Conservation (phyloP, 64 coral and sea anemone genomes). For the Dendronephthya gigantea region DNA sequence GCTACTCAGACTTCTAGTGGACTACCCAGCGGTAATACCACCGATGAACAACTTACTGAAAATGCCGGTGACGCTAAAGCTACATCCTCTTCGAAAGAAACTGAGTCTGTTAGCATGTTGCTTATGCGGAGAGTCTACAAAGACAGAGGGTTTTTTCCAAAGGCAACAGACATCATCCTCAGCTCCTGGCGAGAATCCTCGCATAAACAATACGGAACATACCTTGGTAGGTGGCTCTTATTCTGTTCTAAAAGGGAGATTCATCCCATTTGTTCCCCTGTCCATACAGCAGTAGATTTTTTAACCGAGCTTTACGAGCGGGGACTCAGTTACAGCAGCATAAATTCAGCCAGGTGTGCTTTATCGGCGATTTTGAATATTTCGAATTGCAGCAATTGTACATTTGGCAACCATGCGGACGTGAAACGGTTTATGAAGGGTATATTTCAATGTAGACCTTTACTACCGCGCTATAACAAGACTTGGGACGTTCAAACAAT, state of each 20-base stretch:
- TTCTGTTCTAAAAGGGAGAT: slow-evolving; percentile 33
- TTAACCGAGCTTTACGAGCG: slow-evolving; percentile 5
- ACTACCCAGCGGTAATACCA: slow-evolving; percentile 25
- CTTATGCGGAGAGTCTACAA: slow-evolving; percentile 38
- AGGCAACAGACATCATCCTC: slow-evolving; percentile 27
- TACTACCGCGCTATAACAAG: background rate
- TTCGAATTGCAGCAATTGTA: slow-evolving; percentile 1
- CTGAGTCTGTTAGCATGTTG: slow-evolving; percentile 39
- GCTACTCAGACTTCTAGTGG: slow-evolving; percentile 23
- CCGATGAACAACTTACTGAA: background rate
- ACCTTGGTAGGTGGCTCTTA: slow-evolving; percentile 17
- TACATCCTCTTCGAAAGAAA: slow-evolving; percentile 28
- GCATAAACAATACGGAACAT: slow-evolving; percentile 33
- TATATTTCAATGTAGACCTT: background rate
- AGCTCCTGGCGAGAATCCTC: slow-evolving; percentile 42
- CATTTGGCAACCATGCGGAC: background rate
- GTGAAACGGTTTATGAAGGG: background rate
- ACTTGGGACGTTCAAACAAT: background rate
- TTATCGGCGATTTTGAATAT: background rate
- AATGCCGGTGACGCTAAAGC: slow-evolving; percentile 11
- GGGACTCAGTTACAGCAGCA: slow-evolving; percentile 23
- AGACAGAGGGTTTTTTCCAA: slow-evolving; percentile 15
- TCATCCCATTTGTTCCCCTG: slow-evolving; percentile 31
- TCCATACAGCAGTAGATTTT: slow-evolving; percentile 38
- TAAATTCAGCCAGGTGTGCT: slow-evolving; percentile 21